Percentiles rank a stretch among this genome's conserved stretches.
These are phyloP conservation scores for Pasiphila rectangulata DNA, from an alignment of 2,888 invertebrate species.

Conservation along the genomic window DNA sequence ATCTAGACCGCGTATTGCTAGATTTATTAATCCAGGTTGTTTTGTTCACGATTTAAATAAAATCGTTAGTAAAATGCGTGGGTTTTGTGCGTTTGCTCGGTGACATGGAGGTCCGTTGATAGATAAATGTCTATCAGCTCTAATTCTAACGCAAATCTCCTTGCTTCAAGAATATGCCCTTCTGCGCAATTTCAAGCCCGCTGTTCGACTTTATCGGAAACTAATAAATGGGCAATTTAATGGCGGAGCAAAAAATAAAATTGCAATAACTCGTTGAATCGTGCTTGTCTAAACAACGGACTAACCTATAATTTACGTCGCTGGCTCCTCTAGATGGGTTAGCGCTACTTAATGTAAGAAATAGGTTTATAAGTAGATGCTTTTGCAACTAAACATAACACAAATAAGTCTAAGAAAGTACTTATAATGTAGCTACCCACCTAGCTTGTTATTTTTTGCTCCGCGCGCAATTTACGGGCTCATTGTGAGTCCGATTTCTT, in stretches of 20 bases:
- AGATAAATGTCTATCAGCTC: too few species aligned
- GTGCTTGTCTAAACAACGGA: slow-evolving; percentile 41
- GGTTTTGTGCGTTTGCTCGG: too few species aligned
- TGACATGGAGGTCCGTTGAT: too few species aligned
- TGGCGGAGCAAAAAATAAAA: slow-evolving; percentile 40
- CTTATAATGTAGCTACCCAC: not conserved
- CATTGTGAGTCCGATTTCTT: slow-evolving; percentile 15
- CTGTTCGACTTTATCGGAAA: slow-evolving; percentile 40
- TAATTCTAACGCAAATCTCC: not conserved
- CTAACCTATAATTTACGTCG: slow-evolving; percentile 11
- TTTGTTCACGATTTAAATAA: not conserved
- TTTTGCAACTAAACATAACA: not conserved
- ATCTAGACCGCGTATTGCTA: not conserved
- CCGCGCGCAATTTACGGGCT: slow-evolving; percentile 10
- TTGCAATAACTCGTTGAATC: slow-evolving; percentile 51
- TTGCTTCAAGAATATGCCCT: slow-evolving; percentile 10
- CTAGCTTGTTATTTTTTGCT: slow-evolving; percentile 7
- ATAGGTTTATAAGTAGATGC: not conserved
- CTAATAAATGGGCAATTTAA: slow-evolving; percentile 41
- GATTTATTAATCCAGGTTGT: not conserved
- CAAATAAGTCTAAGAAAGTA: not conserved
- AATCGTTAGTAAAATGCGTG: too few species aligned
- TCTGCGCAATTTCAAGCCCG: slow-evolving; percentile 13
- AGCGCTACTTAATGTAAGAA: slow-evolving; percentile 7
- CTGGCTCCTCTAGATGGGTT: slow-evolving; percentile 11